Conservation (phyloP, 1,140 invertebrate genomes). For the Brachystomella parvula region DNA sequence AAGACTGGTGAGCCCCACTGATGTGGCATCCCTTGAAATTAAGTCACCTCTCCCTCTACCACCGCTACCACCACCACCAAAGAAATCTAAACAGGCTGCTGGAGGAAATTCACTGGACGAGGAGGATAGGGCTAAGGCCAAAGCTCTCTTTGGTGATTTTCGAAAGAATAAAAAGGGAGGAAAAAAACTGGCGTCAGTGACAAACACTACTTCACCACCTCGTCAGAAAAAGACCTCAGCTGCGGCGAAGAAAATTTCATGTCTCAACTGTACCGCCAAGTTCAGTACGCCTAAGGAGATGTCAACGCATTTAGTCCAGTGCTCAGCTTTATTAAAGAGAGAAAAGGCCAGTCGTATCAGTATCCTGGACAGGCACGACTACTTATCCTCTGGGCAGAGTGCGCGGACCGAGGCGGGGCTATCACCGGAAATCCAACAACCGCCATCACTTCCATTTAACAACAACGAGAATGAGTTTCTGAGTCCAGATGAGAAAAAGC, state of each 20-base stretch:
- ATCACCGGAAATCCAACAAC: too few relatives aligned
- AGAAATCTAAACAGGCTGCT: background rate
- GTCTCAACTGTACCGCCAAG: too few relatives aligned
- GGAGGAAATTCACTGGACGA: background rate
- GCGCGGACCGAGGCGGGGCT: too few relatives aligned
- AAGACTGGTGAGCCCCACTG: background rate
- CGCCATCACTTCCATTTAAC: background rate
- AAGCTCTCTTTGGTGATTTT: background rate
- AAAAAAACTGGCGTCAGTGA: too few relatives aligned
- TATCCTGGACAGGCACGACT: too few relatives aligned
- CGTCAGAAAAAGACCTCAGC: background rate
- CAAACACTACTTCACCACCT: too few relatives aligned
- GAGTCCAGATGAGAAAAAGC: background rate
- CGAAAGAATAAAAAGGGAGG: background rate
- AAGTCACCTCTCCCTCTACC: too few relatives aligned
- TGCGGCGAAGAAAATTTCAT: background rate
- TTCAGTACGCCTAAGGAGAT: background rate
- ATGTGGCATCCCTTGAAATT: too few relatives aligned
- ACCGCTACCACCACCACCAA: background rate
- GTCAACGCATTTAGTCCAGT: background rate
- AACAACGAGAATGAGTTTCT: slow-evolving; percentile 1
- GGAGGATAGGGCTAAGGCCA: background rate
- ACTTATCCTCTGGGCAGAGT: too few relatives aligned
- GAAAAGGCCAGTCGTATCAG: too few relatives aligned
- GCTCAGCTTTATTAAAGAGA: too few relatives aligned